Conservation (phyloP, 2,113 vertebrate species). For the Argyrosomus japonicus region DNA sequence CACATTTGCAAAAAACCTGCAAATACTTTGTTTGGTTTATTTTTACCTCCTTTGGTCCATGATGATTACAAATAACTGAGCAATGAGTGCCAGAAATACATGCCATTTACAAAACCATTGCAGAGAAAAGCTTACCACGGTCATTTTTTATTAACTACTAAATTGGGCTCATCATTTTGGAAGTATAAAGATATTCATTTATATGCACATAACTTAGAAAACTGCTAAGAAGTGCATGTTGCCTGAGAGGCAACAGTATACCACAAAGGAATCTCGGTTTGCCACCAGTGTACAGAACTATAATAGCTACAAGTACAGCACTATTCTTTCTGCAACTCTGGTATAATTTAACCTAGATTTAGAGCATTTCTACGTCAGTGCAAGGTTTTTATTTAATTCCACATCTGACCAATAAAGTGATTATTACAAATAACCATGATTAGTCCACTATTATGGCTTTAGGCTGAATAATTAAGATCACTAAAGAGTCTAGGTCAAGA, state of each 20-base stretch:
- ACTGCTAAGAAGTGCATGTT: conserved; percentile 50
- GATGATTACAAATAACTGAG: neutral
- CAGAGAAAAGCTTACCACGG: conserved; percentile 17
- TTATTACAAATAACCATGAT: no score
- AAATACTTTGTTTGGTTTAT: conserved; percentile 1
- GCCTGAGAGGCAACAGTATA: conserved; percentile 55
- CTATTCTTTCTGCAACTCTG: conserved; percentile 27
- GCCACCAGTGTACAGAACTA: conserved; percentile 34
- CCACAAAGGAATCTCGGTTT: conserved; percentile 53
- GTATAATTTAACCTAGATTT: conserved; percentile 33
- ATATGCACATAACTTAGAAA: conserved; percentile 68
- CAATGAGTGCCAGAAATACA: conserved; percentile 22
- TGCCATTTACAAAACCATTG: conserved; percentile 31
- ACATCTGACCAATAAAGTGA: neutral
- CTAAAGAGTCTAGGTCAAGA: neutral
- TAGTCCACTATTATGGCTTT: no score
- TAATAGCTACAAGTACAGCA: conserved; percentile 44
- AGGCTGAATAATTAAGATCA: no score
- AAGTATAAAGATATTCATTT: conserved; percentile 53
- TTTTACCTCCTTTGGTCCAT: neutral
- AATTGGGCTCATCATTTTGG: conserved; percentile 40
- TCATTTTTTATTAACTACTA: conserved; percentile 50
- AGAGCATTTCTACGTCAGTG: conserved; percentile 1
- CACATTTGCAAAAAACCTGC: neutral
- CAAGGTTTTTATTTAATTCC: neutral